Conservation (phyloP, 2,888 invertebrate species). For the Eugnorisma glareosa region DNA sequence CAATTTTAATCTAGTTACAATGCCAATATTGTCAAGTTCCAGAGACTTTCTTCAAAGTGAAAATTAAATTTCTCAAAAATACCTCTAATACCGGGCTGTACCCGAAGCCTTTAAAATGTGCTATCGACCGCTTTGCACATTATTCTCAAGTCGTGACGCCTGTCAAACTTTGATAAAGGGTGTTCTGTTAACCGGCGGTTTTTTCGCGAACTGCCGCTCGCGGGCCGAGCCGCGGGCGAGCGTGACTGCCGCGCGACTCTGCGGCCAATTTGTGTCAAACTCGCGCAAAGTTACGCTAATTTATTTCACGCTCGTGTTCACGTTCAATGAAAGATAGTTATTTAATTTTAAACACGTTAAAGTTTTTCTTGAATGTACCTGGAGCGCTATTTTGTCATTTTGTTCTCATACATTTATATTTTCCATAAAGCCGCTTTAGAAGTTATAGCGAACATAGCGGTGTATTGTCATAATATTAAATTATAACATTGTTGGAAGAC, state of each 20-base stretch:
- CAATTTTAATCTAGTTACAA: conserved; percentile 40
- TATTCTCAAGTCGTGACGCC: conserved; percentile 46
- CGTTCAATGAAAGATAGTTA: conserved; percentile 68
- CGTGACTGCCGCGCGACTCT: conserved; percentile 19
- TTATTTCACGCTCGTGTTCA: conserved; percentile 66
- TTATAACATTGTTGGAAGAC: conserved; percentile 65
- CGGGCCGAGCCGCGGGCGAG: neutral
- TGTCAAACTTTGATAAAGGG: conserved; percentile 71
- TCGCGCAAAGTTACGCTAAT: conserved; percentile 69
- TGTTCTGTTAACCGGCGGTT: conserved; percentile 57
- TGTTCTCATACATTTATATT: conserved; percentile 13
- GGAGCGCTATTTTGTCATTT: conserved; percentile 25
- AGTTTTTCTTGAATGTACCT: conserved; percentile 40
- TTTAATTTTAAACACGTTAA: conserved; percentile 69
- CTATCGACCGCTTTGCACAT: conserved; percentile 25
- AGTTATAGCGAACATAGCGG: conserved; percentile 12
- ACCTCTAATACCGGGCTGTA: conserved; percentile 4
- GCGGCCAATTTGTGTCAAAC: conserved; percentile 69
- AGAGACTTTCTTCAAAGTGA: conserved; percentile 36
- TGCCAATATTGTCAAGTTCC: conserved; percentile 25
- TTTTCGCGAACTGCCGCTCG: conserved; percentile 31
- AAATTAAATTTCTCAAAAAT: conserved; percentile 51
- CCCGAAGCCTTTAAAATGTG: conserved; percentile 19
- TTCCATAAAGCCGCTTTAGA: conserved; percentile 2
- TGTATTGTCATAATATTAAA: conserved; percentile 64